These are phyloP conservation scores for Hydraecia micacea DNA, from an alignment of 2,888 invertebrate species.

Conservation along the genomic window DNA sequence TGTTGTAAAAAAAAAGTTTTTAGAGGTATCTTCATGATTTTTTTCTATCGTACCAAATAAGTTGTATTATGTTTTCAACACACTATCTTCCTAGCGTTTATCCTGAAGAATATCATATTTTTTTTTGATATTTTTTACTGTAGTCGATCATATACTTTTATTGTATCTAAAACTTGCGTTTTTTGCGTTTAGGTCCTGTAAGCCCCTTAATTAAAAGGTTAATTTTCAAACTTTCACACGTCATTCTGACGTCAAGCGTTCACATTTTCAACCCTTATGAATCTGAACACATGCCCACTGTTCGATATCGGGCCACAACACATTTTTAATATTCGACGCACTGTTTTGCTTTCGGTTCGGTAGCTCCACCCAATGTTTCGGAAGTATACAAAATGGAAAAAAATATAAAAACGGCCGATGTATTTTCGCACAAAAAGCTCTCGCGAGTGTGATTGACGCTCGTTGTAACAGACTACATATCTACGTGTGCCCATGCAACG, in stretches of 20 bases:
- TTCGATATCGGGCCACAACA: conserved; percentile 67
- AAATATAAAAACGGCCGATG: conserved; percentile 70
- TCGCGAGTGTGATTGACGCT: conserved; percentile 74
- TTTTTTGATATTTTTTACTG: too few species aligned
- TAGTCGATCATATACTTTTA: too few species aligned
- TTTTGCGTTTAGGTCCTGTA: too few species aligned
- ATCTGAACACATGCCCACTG: conserved; percentile 41
- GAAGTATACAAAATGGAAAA: conserved; percentile 70
- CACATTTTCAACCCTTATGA: conserved; percentile 10
- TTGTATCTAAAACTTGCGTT: too few species aligned
- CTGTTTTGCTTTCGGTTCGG: conserved; percentile 77
- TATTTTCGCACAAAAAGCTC: conserved; percentile 75
- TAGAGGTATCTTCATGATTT: too few species aligned
- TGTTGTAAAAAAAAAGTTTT: too few species aligned
- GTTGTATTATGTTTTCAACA: too few species aligned
- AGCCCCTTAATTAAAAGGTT: too few species aligned
- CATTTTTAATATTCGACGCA: conserved; percentile 82
- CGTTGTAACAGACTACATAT: conserved; percentile 57
- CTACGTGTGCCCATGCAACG: conserved; percentile 59
- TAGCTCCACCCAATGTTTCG: conserved; percentile 70
- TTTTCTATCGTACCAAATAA: too few species aligned
- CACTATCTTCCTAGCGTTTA: too few species aligned
- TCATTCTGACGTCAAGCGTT: not conserved
- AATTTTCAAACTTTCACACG: not conserved
- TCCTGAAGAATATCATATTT: too few species aligned